Evolutionary conservation across 92 coral and sea anemone species (phyloP).

Genomic region (Pocillopora grandis): DNA sequence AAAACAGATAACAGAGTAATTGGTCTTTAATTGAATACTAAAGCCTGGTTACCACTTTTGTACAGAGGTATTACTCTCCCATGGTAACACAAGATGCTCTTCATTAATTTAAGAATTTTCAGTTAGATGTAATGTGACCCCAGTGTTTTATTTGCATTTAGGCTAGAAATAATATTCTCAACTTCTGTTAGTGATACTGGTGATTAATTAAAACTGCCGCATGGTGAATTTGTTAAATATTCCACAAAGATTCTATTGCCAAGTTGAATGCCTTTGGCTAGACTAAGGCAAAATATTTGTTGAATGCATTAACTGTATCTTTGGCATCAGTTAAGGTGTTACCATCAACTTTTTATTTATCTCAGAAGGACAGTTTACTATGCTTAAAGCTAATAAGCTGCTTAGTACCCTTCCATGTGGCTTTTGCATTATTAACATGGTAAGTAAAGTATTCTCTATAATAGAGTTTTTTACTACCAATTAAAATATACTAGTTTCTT

Average conservation of each 20-base stretch:
- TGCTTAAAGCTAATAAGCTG: constrained; percentile 27
- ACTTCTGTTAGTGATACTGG: constrained; percentile 14
- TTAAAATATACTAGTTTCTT: constrained; percentile 17
- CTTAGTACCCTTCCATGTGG: constrained; percentile 31
- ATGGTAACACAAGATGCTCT: neutral
- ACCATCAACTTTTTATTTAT: constrained; percentile 16
- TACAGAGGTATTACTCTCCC: constrained; percentile 15
- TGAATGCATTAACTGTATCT: constrained; percentile 19
- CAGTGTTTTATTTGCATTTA: constrained; percentile 13
- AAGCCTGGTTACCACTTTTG: constrained; percentile 16
- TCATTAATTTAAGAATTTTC: no score
- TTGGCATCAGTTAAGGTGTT: constrained; percentile 27
- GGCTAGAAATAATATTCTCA: constrained; percentile 17
- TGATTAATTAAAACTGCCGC: constrained; percentile 10
- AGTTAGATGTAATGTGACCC: neutral
- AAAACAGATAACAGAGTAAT: constrained; percentile 21
- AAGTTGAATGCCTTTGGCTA: neutral
- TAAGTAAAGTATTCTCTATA: constrained; percentile 14
- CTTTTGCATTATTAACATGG: constrained; percentile 30
- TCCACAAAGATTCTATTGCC: constrained; percentile 15
- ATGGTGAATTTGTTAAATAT: constrained; percentile 18
- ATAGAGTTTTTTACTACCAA: constrained; percentile 3
- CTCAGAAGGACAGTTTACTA: constrained; percentile 23
- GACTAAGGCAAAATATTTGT: constrained; percentile 15
- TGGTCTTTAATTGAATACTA: constrained; percentile 11